These are phyloP conservation scores for Hydrochoerus hydrochaeris DNA, from an alignment of 2,113 vertebrate genomes.

Conservation along the genomic window DNA sequence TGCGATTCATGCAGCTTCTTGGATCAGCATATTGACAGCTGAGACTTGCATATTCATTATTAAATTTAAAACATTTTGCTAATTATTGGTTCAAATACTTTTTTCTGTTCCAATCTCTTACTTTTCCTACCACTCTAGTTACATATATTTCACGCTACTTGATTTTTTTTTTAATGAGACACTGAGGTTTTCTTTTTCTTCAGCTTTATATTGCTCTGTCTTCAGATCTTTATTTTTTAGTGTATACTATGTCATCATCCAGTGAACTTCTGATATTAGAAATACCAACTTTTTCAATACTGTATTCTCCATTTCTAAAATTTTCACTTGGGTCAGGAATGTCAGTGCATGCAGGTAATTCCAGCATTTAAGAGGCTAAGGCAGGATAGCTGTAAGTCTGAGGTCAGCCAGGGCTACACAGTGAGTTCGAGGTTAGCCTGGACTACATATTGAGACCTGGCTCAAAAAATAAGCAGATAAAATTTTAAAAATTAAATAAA, in stretches of 20 bases:
- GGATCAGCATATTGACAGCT: not conserved
- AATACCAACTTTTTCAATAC: not conserved
- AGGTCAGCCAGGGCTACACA: not conserved
- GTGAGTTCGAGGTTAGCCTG: not conserved
- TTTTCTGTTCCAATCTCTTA: not conserved
- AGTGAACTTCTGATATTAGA: not conserved
- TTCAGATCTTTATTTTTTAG: not conserved
- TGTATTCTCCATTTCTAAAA: constrained; percentile 41
- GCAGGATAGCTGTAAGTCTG: not conserved
- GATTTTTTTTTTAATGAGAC: not conserved
- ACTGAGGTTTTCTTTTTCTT: not conserved
- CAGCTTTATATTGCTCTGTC: not conserved
- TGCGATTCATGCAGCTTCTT: not conserved
- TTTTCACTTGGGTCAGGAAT: not conserved
- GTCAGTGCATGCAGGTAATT: not conserved
- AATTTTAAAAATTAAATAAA: not conserved
- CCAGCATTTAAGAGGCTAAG: not conserved
- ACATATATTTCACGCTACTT: not conserved
- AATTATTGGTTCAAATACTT: not conserved
- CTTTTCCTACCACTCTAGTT: not conserved
- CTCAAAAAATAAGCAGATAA: not conserved
- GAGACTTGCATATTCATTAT: not conserved
- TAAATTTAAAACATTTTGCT: constrained; percentile 7
- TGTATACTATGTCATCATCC: not conserved
- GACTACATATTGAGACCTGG: not conserved